Evolutionary conservation across 2,113 vertebrate genomes (phyloP).

Genomic region (Rhizomys pruinosus): DNA sequence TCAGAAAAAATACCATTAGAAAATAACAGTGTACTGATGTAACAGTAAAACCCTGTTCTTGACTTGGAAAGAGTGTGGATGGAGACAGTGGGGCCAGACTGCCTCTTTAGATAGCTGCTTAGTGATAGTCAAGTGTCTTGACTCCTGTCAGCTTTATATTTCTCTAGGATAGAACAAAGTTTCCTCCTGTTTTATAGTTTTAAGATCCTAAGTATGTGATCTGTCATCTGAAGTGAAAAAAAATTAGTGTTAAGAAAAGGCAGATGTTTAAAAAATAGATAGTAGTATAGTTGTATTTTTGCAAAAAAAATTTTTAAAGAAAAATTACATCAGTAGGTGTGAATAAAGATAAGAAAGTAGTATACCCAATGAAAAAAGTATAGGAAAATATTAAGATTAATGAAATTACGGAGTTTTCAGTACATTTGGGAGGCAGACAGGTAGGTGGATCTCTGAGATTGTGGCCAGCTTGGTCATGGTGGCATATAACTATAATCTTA

Average conservation of each 20-base stretch:
- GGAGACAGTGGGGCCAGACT: constrained; percentile 15
- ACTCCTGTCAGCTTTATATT: constrained; percentile 14
- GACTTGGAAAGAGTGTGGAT: not conserved
- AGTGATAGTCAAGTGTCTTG: not conserved
- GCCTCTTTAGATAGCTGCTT: not conserved
- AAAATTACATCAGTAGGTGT: not conserved
- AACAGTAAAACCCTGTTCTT: constrained; percentile 2
- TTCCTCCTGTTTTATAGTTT: not conserved
- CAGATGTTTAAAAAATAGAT: not conserved
- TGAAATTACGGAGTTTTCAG: constrained; percentile 29
- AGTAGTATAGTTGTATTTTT: not conserved
- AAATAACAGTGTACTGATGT: not conserved
- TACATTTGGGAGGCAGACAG: not conserved
- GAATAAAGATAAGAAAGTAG: constrained; percentile 16
- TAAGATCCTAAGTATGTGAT: constrained; percentile 2
- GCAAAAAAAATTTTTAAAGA: not conserved
- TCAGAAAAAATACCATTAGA: not conserved
- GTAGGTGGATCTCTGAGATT: no score
- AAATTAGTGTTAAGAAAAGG: not conserved
- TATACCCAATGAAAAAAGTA: not conserved
- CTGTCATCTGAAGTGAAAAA: not conserved
- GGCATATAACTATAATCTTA: not conserved
- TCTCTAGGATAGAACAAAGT: not conserved
- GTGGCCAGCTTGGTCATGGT: no score
- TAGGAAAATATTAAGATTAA: constrained; percentile 33